A percentile compares a stretch with the other conserved stretches of the same genome.
phyloP scores from a whole-genome alignment of 35 echinoderm and acorn worm genomes.

The Heliocidaris tuberculata region DNA sequence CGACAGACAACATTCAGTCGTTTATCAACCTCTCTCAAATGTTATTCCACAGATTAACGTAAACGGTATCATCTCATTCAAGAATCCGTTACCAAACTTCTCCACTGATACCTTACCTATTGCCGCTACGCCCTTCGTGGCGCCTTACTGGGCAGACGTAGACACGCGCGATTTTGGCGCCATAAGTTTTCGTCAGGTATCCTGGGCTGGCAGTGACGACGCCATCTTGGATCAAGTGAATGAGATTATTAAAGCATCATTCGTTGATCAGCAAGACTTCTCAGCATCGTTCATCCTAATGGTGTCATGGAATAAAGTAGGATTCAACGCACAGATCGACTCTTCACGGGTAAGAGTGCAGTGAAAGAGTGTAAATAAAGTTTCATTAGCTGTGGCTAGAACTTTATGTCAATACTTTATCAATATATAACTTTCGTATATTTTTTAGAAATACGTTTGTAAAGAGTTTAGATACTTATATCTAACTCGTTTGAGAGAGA shows the following conservation, averaged over 20 bases:
- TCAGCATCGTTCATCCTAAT: background rate
- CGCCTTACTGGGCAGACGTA: background rate
- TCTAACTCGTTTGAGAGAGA: too few species aligned
- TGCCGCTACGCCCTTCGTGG: background rate
- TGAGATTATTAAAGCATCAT: background rate
- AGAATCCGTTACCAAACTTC: background rate
- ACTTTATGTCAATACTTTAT: too few species aligned
- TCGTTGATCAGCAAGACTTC: background rate
- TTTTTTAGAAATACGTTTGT: too few species aligned
- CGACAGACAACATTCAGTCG: background rate
- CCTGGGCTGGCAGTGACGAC: background rate
- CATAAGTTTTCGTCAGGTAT: constrained; percentile 1
- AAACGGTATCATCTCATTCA: background rate
- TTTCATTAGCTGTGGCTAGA: too few species aligned
- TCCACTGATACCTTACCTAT: background rate
- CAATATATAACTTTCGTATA: too few species aligned
- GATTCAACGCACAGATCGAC: background rate
- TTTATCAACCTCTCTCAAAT: background rate
- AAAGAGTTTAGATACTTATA: too few species aligned
- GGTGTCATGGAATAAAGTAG: background rate
- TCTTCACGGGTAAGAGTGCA: background rate
- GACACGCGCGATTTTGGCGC: background rate
- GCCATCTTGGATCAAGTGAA: background rate
- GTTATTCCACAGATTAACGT: background rate
- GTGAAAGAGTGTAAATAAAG: too few species aligned